phyloP scores from a whole-genome alignment of 2,888 invertebrate species.

The Taenaris catops region DNA sequence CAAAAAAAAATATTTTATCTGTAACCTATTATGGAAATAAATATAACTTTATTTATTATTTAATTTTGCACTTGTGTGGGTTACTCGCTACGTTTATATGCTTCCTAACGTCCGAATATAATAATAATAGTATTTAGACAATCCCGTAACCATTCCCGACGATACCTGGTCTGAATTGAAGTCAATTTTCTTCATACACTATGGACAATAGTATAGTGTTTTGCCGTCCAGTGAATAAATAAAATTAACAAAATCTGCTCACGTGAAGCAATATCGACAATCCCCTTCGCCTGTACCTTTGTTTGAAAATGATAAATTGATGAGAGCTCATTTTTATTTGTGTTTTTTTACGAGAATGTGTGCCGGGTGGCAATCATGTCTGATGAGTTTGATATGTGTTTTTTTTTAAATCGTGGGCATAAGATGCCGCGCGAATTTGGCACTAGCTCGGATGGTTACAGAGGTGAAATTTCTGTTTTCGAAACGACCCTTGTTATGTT shows the following conservation, averaged over 20 bases:
- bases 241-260: constrained; percentile 14
- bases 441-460: constrained; percentile 6
- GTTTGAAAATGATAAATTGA: constrained; percentile 9
- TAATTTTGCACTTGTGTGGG: too few relatives aligned
- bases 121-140: too few relatives aligned
- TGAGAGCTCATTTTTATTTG: constrained; percentile 17
- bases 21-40: too few relatives aligned
- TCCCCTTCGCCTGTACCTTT: constrained; percentile 12
- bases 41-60: too few relatives aligned
- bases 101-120: too few relatives aligned
- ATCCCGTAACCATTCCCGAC: too few relatives aligned
- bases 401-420: constrained; percentile 32
- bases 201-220: constrained; percentile 34
- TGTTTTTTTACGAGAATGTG: constrained; percentile 16
- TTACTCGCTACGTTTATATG: too few relatives aligned
- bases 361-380: constrained; percentile 20
- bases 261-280: constrained; percentile 12
- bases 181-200: constrained; percentile 25
- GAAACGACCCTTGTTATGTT: constrained; percentile 24
- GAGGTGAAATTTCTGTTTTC: constrained; percentile 50
- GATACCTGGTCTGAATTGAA: constrained; percentile 6
- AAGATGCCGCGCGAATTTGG: constrained; percentile 34
- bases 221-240: constrained; percentile 29
- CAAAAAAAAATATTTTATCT: too few relatives aligned
- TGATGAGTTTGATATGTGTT: constrained; percentile 20